These are phyloP conservation scores for Rhynchonycteris naso DNA, from an alignment of 2,797 vertebrate species.

Conservation along the genomic window DNA sequence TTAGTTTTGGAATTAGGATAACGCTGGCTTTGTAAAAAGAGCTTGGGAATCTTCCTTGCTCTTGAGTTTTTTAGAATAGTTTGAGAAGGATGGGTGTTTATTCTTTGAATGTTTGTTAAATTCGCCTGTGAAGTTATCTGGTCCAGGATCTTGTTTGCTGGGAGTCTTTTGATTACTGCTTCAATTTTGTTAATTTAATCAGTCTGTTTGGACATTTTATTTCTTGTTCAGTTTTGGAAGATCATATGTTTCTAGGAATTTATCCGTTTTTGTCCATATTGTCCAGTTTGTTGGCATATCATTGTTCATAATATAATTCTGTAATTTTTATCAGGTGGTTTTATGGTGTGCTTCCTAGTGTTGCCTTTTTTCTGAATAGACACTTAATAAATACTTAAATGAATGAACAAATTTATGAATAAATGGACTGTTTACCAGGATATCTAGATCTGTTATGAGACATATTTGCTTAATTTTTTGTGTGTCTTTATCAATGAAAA, in stretches of 20 bases:
- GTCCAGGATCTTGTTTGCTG: not conserved
- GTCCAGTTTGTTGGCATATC: not conserved
- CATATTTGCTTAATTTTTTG: not conserved
- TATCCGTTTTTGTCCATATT: too few relatives aligned
- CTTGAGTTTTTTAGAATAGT: not conserved
- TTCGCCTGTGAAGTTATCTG: not conserved
- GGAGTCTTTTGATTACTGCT: not conserved
- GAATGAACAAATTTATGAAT: not conserved
- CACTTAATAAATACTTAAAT: slow-evolving; percentile 25
- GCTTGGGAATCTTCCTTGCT: too few relatives aligned
- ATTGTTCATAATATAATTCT: not conserved
- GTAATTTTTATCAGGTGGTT: not conserved
- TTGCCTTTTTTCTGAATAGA: slow-evolving; percentile 35
- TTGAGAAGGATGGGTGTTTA: not conserved
- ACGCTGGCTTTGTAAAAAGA: too few relatives aligned
- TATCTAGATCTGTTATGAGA: slow-evolving; percentile 10
- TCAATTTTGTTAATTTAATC: not conserved
- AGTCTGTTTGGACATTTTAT: not conserved
- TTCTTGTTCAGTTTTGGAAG: not conserved
- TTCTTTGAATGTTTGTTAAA: not conserved
- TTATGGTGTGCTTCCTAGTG: not conserved
- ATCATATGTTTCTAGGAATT: not conserved
- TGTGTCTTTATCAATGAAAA: slow-evolving; percentile 11
- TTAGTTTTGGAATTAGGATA: too few relatives aligned
- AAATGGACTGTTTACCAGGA: not conserved